Conservation (phyloP, 1,140 invertebrate species). For the Anthonomus grandis region DNA sequence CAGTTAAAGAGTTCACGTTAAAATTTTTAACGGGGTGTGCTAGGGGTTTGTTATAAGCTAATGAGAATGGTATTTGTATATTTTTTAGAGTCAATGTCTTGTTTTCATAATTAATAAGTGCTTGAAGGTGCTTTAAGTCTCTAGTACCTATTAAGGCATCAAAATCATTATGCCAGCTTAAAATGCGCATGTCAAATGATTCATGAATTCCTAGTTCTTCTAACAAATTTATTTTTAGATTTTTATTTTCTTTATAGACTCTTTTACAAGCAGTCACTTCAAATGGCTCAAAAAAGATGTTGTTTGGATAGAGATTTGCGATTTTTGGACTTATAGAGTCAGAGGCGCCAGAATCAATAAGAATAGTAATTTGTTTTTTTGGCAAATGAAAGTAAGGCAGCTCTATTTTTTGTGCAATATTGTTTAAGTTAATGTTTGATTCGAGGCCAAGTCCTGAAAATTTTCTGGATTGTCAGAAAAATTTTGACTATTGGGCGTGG, state of each 20-base stretch:
- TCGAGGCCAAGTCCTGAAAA: no score
- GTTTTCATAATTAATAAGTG: conserved; percentile 2
- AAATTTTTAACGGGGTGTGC: not conserved
- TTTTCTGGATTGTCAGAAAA: no score
- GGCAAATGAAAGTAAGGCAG: no score
- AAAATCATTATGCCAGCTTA: conserved; percentile 7
- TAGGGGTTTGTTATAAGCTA: conserved; percentile 4
- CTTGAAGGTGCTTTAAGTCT: not conserved
- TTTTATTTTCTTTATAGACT: conserved; percentile 4
- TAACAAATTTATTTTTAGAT: not conserved
- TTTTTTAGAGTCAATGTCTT: conserved; percentile 1
- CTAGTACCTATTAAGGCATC: not conserved
- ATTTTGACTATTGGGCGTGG: no score
- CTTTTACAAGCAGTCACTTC: conserved; percentile 1
- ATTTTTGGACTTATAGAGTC: no score
- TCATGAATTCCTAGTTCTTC: conserved; percentile 5
- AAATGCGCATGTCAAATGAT: not conserved
- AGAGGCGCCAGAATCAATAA: no score
- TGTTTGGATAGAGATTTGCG: no score
- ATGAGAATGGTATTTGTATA: conserved; percentile 1
- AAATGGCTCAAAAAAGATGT: conserved; percentile 1
- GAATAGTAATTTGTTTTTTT: no score
- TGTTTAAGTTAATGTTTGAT: no score
- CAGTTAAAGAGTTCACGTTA: not conserved
- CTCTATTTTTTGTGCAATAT: no score